These are phyloP conservation scores for Myocastor coypus DNA, from an alignment of 2,113 vertebrate genomes.

Conservation along the genomic window DNA sequence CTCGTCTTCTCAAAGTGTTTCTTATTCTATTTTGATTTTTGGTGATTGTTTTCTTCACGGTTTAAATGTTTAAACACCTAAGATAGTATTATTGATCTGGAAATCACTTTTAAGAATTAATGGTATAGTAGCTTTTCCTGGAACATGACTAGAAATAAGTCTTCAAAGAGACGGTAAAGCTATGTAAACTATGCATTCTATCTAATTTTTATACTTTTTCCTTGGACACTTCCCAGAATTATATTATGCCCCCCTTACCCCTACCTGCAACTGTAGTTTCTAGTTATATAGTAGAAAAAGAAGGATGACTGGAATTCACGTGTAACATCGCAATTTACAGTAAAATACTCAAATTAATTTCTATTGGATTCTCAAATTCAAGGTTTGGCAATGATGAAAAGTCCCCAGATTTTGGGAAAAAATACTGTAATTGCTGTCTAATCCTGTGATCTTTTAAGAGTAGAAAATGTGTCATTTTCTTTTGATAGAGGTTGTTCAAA, in stretches of 20 bases:
- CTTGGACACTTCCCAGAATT: conserved; percentile 55
- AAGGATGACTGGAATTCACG: conserved; percentile 66
- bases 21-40: conserved; percentile 5
- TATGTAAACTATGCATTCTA: conserved; percentile 66
- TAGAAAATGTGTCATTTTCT: conserved; percentile 65
- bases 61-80: conserved; percentile 2
- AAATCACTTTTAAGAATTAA: conserved; percentile 64
- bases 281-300: conserved; percentile 71
- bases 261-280: conserved; percentile 26
- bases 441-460: conserved; percentile 68
- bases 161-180: conserved; percentile 68
- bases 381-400: conserved; percentile 71
- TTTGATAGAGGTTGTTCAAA: conserved; percentile 59
- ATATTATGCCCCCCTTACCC: background rate
- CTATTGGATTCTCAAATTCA: conserved; percentile 67
- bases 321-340: conserved; percentile 54
- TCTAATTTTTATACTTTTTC: conserved; percentile 51
- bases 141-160: conserved; percentile 59
- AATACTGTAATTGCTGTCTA: conserved; percentile 58
- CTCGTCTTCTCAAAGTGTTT: background rate
- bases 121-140: conserved; percentile 27
- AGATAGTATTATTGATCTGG: conserved; percentile 38
- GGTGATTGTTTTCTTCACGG: conserved; percentile 14
- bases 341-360: conserved; percentile 68
- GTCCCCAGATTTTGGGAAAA: conserved; percentile 37